These are phyloP conservation scores for Melanitta fusca DNA, from an alignment of 2,797 vertebrate genomes.

Conservation along the genomic window DNA sequence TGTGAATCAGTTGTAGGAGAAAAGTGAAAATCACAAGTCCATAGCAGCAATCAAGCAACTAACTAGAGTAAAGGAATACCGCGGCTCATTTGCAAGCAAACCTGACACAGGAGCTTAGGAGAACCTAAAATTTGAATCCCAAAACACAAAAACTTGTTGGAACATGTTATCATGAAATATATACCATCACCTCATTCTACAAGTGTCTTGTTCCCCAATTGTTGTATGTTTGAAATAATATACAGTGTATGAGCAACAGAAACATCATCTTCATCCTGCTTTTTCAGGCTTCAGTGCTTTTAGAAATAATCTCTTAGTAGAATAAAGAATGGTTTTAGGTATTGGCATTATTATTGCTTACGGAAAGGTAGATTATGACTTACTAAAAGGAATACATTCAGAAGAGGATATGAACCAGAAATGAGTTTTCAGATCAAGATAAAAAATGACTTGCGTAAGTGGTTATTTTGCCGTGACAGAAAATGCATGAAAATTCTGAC, in stretches of 20 bases:
- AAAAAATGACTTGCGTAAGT: neutral
- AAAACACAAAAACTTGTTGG: neutral
- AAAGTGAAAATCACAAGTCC: neutral
- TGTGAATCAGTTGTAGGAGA: neutral
- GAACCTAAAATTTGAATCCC: neutral
- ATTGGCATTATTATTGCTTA: neutral
- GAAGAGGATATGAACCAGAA: neutral
- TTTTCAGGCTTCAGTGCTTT: neutral
- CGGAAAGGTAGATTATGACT: neutral
- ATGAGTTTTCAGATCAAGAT: neutral
- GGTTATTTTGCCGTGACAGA: neutral
- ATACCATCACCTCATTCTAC: neutral
- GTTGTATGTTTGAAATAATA: neutral
- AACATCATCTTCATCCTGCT: neutral
- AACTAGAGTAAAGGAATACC: neutral
- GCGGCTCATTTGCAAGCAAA: neutral
- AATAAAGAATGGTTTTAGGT: neutral
- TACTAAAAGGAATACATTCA: neutral
- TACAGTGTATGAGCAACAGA: neutral
- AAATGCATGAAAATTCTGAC: neutral
- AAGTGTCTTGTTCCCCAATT: neutral
- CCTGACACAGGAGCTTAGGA: neutral
- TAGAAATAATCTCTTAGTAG: neutral
- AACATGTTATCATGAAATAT: too few relatives aligned
- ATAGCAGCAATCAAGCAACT: neutral